Evolutionary conservation across 2,113 vertebrate species (phyloP), one percentile per base, ranked within the genome.

Genomic region (Cettia cetti): DNA sequence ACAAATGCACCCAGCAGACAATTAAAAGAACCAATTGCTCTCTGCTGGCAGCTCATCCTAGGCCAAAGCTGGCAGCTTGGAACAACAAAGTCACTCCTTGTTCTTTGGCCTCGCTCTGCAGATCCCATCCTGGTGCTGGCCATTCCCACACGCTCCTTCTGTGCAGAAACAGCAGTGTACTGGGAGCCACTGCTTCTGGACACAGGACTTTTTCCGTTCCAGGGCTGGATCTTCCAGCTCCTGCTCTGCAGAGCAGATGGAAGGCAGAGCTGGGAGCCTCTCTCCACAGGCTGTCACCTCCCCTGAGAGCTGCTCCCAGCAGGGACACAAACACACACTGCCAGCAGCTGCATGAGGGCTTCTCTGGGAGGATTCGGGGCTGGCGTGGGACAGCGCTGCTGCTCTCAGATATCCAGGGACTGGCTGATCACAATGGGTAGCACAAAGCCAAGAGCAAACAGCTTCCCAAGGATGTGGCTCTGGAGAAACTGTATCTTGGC

Each of bases 311-410:
- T 15, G 40, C 11, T 85, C 61, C 57, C 90, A 60, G 35, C 40
- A 61, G 35, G 53, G 56, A 39, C 65, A 82, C 39, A 54, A 27
- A 80, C 33, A 7, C 22, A 52, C 2, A 3, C 44, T 76, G 79
- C 78, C 85, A 88, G 71, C 50, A 53, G 53, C 79, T 57, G 59
- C 0, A 0, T 1, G 19, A 76, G 47, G 26, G 69, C 75, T 66
- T n/a, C 13, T n/a, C 14, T 0, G 0, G 5, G 31, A 57, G 3
- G 21, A 35, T 3, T 18, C 3, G 10, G 37, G 49, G 74, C 52
- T 72, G 75, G 40, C 3, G 0, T 0, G 0, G 47, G 31, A 59
- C 89, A 50, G 40, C 0, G 0, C 71, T 19, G 37, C 81, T 44
- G 30, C 28, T 84, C 69, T 65, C 37, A 2, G 37, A 79, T n/a